Evolutionary conservation across 2,797 vertebrate genomes (phyloP), one percentile per base, ranked within the genome.

Genomic region (Chrysolophus pictus): DNA sequence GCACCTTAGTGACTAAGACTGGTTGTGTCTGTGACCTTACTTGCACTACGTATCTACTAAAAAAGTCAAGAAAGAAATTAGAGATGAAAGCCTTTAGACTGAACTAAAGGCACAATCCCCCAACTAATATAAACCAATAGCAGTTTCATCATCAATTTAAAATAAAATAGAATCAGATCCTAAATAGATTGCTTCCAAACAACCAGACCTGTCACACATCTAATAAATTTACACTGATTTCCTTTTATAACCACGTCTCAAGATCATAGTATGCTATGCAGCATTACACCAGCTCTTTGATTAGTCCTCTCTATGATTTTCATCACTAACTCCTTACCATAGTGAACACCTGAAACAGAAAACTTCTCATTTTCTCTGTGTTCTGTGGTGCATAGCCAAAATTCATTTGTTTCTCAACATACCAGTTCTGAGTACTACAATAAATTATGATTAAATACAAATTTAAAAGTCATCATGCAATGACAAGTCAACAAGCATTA

Each of bases 1-100:
- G 33, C 9, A 31, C 33, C 11, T 29, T n/a, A 53, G 14, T 14
- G 24, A 72, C 19, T 24, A 14, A 59, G 23, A 9, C 0, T 68
- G 56, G 39, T 29, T 87, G 41, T 23, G 14, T 16, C 28, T 28
- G 16, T 42, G 29, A 10, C 11, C 42, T 80, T 33, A 41, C 47
- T 47, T 41, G 16, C 6, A 68, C 12, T 71, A 39, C 0, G 0
- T 28, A 55, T 1, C 51, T 29, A 78, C 17, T 21, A 88, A 84
- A 91, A 80, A 42, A 1, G 22, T 47, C 58, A 74, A 88, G 53
- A 63, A 86, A 75, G 26, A 24, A 90, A 91, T 35, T 88, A 17
- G 75, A 88, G 41, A 86, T 51, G 22, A 69, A 94, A 90, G 64
- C 4, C 37, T 53, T 29, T 21, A 68, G 31, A 93, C 82, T 63